Evolutionary conservation across 2,888 invertebrate species (phyloP).

Genomic region (Heliconius aoede): DNA sequence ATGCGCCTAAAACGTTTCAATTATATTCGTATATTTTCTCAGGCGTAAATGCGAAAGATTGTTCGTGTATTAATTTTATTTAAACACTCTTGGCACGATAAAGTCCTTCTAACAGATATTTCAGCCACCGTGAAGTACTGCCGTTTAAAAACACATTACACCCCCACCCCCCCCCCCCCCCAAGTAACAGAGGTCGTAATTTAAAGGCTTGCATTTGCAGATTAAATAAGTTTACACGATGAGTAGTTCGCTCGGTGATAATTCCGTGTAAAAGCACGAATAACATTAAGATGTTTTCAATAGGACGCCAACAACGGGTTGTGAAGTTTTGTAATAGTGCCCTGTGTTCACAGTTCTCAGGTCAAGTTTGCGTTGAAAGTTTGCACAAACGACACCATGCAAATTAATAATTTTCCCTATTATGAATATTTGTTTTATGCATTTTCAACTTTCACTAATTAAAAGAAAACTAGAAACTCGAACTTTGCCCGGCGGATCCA

Average conservation of each 20-base stretch:
- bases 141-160: slow-evolving; percentile 53
- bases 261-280: slow-evolving; percentile 63
- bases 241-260: slow-evolving; percentile 68
- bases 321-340: slow-evolving; percentile 77
- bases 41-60: slow-evolving; percentile 52
- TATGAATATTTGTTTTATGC: slow-evolving; percentile 59
- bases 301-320: slow-evolving; percentile 75
- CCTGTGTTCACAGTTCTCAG: slow-evolving; percentile 78
- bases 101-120: slow-evolving; percentile 44
- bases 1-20: slow-evolving; percentile 79
- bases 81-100: slow-evolving; percentile 42
- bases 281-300: slow-evolving; percentile 78
- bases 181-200: slow-evolving; percentile 58
- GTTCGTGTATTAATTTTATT: slow-evolving; percentile 44
- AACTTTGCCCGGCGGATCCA: slow-evolving; percentile 51
- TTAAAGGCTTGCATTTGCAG: slow-evolving; percentile 71
- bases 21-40: slow-evolving; percentile 70
- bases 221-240: slow-evolving; percentile 75
- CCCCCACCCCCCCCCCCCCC: no score
- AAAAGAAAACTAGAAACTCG: slow-evolving; percentile 55
- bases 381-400: slow-evolving; percentile 73
- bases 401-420: slow-evolving; percentile 68
- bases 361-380: slow-evolving; percentile 74
- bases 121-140: slow-evolving; percentile 45
- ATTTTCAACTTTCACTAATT: slow-evolving; percentile 57